phyloP scores from a whole-genome alignment of 2,888 invertebrate species.

The Nymphalis polychloros region DNA sequence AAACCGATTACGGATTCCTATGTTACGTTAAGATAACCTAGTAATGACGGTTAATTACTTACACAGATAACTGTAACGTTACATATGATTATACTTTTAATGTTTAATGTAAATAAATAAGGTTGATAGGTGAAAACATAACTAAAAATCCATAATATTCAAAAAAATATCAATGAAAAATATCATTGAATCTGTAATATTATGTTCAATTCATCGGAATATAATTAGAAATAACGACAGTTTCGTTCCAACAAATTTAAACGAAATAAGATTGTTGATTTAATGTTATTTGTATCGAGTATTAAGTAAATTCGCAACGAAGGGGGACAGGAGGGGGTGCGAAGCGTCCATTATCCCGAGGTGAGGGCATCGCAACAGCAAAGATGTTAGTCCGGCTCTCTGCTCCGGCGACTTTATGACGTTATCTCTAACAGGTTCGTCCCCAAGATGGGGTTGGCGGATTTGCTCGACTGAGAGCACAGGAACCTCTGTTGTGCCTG shows the following conservation, averaged over 20 bases:
- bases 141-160: too few relatives aligned
- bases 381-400: conserved; percentile 78
- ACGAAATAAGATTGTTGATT: conserved; percentile 11
- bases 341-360: conserved; percentile 73
- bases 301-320: conserved; percentile 39
- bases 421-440: conserved; percentile 80
- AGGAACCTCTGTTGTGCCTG: conserved; percentile 74
- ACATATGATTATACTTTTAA: not conserved
- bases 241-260: conserved; percentile 9
- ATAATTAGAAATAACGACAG: too few relatives aligned
- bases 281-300: conserved; percentile 35
- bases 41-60: conserved; percentile 25
- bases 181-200: too few relatives aligned
- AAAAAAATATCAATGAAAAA: too few relatives aligned
- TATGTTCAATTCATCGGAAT: too few relatives aligned
- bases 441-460: conserved; percentile 59
- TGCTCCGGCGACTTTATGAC: conserved; percentile 79
- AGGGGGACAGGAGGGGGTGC: conserved; percentile 43
- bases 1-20: conserved; percentile 50
- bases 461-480: conserved; percentile 55
- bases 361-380: conserved; percentile 72
- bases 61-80: not conserved
- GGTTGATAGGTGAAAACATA: too few relatives aligned
- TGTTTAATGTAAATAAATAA: too few relatives aligned
- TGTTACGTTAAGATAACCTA: conserved; percentile 39